Conservation (phyloP, 2,113 vertebrate species). For the Chaetodon trifascialis region DNA sequence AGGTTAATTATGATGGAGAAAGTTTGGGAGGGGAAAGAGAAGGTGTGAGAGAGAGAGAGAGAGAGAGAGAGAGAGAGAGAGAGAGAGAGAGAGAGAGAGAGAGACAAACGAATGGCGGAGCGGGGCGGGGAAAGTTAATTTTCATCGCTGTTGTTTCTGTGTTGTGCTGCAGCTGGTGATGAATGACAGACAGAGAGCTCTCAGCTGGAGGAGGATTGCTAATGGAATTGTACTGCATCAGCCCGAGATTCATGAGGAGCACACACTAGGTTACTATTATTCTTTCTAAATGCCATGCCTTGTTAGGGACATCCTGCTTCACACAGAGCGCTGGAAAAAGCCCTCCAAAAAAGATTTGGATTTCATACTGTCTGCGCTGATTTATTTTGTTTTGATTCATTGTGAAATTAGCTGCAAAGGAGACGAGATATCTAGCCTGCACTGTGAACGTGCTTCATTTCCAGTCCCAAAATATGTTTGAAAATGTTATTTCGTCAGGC, state of each 20-base stretch:
- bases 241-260: constrained; percentile 62
- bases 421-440: not conserved
- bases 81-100: constrained; percentile 19
- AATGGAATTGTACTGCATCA: constrained; percentile 78
- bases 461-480: constrained; percentile 1
- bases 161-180: constrained; percentile 77
- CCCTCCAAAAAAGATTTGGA: constrained; percentile 39
- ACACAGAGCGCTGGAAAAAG: constrained; percentile 36
- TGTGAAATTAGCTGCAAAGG: constrained; percentile 39
- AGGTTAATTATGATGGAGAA: constrained; percentile 77
- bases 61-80: constrained; percentile 42
- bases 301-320: constrained; percentile 73
- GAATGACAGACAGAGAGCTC: constrained; percentile 77
- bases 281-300: constrained; percentile 73
- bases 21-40: constrained; percentile 29
- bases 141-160: constrained; percentile 65
- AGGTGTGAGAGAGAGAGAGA: constrained; percentile 1
- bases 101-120: constrained; percentile 40
- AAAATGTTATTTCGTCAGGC: constrained; percentile 1
- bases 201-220: constrained; percentile 74
- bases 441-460: constrained; percentile 29
- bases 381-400: constrained; percentile 50
- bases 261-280: constrained; percentile 68
- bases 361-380: constrained; percentile 40
- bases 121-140: constrained; percentile 59